These are phyloP conservation scores for Cyphomyrus plagiostoma DNA, from an alignment of 2,113 vertebrate genomes.

Conservation along the genomic window DNA sequence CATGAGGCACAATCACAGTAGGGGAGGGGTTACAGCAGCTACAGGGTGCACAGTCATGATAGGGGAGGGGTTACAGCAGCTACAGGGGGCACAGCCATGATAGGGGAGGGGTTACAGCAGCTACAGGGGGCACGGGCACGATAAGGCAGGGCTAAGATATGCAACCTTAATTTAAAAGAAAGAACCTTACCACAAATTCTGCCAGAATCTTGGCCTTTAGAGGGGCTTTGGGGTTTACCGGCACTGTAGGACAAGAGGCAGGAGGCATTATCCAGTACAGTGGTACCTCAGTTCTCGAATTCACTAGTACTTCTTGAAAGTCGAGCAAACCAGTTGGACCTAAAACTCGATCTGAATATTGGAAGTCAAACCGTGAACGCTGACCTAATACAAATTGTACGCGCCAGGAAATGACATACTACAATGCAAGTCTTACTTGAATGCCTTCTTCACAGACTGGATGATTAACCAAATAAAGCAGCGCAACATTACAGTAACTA, in stretches of 20 bases:
- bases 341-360: too few species aligned
- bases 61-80: not conserved
- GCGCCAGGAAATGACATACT: too few species aligned
- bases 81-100: not conserved
- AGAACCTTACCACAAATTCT: slow-evolving; percentile 82
- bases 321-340: too few species aligned
- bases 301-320: too few species aligned
- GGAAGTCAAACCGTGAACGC: too few species aligned
- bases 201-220: slow-evolving; percentile 95
- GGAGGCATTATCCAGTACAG: not conserved
- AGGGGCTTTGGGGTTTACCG: slow-evolving; percentile 75
- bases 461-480: too few species aligned
- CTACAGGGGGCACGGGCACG: not conserved
- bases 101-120: not conserved
- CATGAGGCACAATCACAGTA: not conserved
- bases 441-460: too few species aligned
- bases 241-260: slow-evolving; percentile 45
- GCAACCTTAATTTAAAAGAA: not conserved
- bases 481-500: too few species aligned
- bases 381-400: too few species aligned
- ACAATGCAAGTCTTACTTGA: too few species aligned
- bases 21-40: not conserved
- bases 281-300: too few species aligned
- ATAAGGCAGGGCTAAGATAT: not conserved
- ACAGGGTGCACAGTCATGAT: too few species aligned